These are phyloP conservation scores for Tridacna crocea DNA, from an alignment of 2,888 invertebrate genomes.

Conservation along the genomic window DNA sequence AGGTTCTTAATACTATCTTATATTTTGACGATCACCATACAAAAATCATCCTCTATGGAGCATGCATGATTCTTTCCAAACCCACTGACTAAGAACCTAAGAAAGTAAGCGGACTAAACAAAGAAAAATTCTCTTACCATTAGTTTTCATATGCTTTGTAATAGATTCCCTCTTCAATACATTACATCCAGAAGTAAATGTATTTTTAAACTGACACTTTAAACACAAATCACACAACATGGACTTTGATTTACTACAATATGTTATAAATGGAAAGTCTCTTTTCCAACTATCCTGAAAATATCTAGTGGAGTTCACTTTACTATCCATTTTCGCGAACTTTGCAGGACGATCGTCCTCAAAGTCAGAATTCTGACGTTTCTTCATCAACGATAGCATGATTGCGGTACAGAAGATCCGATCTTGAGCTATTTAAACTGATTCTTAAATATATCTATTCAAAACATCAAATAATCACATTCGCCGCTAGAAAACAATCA, in stretches of 20 bases:
- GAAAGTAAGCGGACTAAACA: background rate
- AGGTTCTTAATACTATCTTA: too few relatives aligned
- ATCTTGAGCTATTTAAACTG: background rate
- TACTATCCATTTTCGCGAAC: background rate
- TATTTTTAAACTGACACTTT: background rate
- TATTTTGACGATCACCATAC: too few relatives aligned
- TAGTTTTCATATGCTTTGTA: background rate
- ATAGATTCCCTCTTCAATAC: background rate
- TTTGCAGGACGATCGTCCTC: background rate
- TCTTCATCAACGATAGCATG: background rate
- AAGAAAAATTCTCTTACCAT: background rate
- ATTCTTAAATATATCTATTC: background rate
- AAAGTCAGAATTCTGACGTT: background rate
- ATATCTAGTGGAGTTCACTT: background rate
- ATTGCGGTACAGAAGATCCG: background rate
- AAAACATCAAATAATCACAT: too few relatives aligned
- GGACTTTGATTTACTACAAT: background rate
- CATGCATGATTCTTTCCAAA: too few relatives aligned
- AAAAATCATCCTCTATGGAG: too few relatives aligned
- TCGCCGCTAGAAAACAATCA: background rate
- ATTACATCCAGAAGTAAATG: constrained; percentile 8
- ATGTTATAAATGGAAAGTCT: background rate
- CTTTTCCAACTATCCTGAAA: constrained; percentile 5
- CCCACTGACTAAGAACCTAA: too few relatives aligned
- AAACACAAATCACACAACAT: constrained; percentile 1